Conservation (phyloP, 2,797 vertebrate genomes). For the Oreonectes daqikongensis region DNA sequence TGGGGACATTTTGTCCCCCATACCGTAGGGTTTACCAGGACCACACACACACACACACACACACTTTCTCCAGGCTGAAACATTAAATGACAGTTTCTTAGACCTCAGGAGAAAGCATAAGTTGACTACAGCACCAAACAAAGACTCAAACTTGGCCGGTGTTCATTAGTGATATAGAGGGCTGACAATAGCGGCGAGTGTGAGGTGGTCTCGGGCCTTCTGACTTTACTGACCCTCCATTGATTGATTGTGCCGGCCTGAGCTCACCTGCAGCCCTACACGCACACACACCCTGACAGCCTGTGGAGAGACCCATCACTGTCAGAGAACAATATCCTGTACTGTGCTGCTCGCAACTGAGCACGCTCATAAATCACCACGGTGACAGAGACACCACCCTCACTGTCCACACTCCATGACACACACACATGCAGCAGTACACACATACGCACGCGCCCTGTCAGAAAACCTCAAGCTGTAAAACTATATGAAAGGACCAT, state of each 20-base stretch:
- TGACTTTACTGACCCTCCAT: conserved; percentile 62
- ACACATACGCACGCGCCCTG: conserved; percentile 43
- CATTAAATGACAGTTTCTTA: conserved; percentile 56
- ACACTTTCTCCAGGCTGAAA: conserved; percentile 40
- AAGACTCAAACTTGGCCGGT: conserved; percentile 44
- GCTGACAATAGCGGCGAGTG: conserved; percentile 45
- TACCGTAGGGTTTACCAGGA: too few relatives aligned
- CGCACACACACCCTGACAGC: conserved; percentile 60
- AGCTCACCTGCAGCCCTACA: conserved; percentile 74
- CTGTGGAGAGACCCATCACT: conserved; percentile 76
- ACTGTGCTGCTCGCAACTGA: conserved; percentile 78
- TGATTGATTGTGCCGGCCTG: conserved; percentile 76
- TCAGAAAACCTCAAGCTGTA: conserved; percentile 56
- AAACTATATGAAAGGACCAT: conserved; percentile 41
- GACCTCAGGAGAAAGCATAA: conserved; percentile 27
- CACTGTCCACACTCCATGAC: conserved; percentile 73
- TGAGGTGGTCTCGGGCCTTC: conserved; percentile 38
- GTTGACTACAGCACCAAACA: conserved; percentile 40
- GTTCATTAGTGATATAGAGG: conserved; percentile 59
- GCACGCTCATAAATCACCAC: conserved; percentile 85
- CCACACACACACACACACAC: too few relatives aligned
- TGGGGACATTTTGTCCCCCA: too few relatives aligned
- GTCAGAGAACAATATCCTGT: conserved; percentile 83
- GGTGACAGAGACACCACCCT: conserved; percentile 80
- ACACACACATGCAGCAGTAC: conserved; percentile 36